phyloP scores from a whole-genome alignment of 2,797 vertebrate genomes.

The Halcyon badia region DNA sequence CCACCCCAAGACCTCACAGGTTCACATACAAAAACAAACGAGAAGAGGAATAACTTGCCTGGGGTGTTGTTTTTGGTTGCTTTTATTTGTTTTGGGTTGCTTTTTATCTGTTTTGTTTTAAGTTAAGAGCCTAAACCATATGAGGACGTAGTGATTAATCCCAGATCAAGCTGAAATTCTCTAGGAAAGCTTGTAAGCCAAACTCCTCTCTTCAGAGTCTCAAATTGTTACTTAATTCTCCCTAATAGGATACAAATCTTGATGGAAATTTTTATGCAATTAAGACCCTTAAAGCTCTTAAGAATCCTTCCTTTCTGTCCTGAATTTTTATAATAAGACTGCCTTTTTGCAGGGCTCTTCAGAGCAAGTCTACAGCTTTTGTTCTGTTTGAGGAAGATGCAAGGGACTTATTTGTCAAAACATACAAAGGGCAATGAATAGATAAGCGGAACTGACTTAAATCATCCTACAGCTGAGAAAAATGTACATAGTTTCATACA shows the following conservation, averaged over 20 bases:
- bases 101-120: background rate
- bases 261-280: background rate
- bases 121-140: background rate
- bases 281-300: background rate
- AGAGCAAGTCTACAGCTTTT: background rate
- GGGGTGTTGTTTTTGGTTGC: background rate
- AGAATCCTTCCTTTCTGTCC: background rate
- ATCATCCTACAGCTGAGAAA: background rate
- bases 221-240: background rate
- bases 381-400: background rate
- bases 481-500: background rate
- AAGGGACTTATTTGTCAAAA: conserved; percentile 16
- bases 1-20: background rate
- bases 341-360: background rate
- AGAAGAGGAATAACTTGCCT: background rate
- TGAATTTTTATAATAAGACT: background rate
- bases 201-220: background rate
- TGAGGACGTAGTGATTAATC: background rate
- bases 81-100: no score
- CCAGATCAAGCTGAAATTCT: background rate
- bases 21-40: background rate
- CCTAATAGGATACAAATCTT: background rate
- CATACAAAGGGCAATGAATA: conserved; percentile 12
- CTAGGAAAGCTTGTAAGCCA: background rate
- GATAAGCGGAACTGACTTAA: background rate